Conservation (phyloP, 2,888 invertebrate species). For the Thecocarcelia acutangulata region DNA sequence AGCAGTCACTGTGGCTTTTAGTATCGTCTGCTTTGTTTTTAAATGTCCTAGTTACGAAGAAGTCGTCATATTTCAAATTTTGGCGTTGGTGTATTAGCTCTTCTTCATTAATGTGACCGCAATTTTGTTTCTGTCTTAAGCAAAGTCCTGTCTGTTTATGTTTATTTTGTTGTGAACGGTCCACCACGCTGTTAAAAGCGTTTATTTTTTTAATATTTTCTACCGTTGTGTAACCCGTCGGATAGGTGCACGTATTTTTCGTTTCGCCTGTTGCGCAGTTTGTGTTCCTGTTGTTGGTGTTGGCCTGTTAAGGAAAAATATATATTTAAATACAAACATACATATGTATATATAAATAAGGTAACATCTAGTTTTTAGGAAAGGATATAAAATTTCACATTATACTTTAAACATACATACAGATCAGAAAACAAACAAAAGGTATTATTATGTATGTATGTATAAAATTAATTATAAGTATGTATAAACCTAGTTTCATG, state of each 20-base stretch:
- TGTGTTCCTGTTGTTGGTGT: constrained; percentile 75
- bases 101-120: constrained; percentile 49
- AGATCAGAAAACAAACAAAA: constrained; percentile 49
- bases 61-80: constrained; percentile 43
- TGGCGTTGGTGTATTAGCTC: constrained; percentile 46
- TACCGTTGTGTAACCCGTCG: constrained; percentile 80
- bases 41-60: constrained; percentile 51
- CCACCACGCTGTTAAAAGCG: constrained; percentile 71
- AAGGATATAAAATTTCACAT: constrained; percentile 32
- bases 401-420: constrained; percentile 12
- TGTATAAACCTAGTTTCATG: too few species aligned
- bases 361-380: neutral
- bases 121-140: constrained; percentile 56
- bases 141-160: constrained; percentile 61
- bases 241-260: constrained; percentile 77
- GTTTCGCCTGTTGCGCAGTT: constrained; percentile 75
- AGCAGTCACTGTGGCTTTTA: constrained; percentile 9
- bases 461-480: too few species aligned
- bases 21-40: constrained; percentile 40
- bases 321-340: too few species aligned
- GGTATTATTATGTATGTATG: neutral
- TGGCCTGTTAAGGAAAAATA: constrained; percentile 72
- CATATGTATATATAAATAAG: neutral
- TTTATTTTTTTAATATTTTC: constrained; percentile 73
- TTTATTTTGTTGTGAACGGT: constrained; percentile 68